A percentile compares a stretch with the other conserved stretches of the same genome.
Evolutionary conservation across 2,888 invertebrate species (phyloP).

Genomic region (Melipona bicolor): DNA sequence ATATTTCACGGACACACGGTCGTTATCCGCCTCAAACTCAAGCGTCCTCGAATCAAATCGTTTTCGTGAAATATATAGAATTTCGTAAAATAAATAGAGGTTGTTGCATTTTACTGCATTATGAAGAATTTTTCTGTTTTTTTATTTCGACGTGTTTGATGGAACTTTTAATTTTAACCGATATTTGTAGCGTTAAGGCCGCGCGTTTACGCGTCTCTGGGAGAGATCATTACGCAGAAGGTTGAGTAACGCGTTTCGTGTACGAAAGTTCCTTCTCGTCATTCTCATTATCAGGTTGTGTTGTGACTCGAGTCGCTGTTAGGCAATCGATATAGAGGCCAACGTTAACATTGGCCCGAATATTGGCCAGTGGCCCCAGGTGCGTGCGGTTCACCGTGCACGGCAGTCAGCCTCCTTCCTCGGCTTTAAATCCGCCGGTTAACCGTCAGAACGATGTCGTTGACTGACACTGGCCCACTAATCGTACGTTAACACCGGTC

Average conservation of each 20-base stretch:
- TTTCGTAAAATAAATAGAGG: no score
- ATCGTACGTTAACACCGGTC: slow-evolving; percentile 76
- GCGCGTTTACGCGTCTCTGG: not conserved
- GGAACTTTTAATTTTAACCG: no score
- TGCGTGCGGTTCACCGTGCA: slow-evolving; percentile 16
- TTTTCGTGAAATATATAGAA: no score
- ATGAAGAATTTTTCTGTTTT: no score
- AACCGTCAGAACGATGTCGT: slow-evolving; percentile 71
- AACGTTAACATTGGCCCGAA: slow-evolving; percentile 81
- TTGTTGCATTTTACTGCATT: no score
- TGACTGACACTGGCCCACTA: slow-evolving; percentile 81
- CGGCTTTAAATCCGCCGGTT: slow-evolving; percentile 27
- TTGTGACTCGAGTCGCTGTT: slow-evolving; percentile 54
- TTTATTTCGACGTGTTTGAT: no score
- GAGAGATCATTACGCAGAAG: slow-evolving; percentile 54
- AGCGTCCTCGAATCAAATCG: no score
- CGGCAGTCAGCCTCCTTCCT: slow-evolving; percentile 23
- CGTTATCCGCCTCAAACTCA: no score
- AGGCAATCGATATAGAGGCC: slow-evolving; percentile 69
- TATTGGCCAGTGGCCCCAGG: slow-evolving; percentile 79
- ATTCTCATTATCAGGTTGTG: slow-evolving; percentile 52
- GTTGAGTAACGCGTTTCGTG: slow-evolving; percentile 55
- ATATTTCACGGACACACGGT: no score
- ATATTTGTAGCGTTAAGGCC: slow-evolving; percentile 26
- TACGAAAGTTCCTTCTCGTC: slow-evolving; percentile 58